A percentile compares a stretch with the other conserved stretches of the same genome.
phyloP scores from a whole-genome alignment of 2,888 invertebrate species.

The Clitarchus hookeri region DNA sequence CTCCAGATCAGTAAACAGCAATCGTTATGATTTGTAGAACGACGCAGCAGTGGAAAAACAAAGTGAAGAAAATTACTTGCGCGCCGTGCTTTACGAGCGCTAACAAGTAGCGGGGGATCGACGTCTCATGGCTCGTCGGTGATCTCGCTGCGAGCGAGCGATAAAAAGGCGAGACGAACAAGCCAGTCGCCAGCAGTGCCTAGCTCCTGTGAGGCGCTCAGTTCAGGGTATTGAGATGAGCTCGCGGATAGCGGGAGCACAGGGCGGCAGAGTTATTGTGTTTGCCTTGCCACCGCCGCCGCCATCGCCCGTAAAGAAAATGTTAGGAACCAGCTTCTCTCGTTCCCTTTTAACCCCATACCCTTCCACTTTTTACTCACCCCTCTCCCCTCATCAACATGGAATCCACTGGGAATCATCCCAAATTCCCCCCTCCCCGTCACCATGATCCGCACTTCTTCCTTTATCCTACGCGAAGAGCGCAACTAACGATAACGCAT shows the following conservation, averaged over 20 bases:
- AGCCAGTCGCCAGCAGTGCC: neutral
- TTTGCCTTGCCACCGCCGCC: neutral
- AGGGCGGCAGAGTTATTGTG: neutral
- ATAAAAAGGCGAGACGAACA: constrained; percentile 7
- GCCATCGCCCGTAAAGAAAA: neutral
- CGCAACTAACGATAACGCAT: constrained; percentile 9
- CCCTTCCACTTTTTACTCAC: neutral
- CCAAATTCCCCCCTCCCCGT: neutral
- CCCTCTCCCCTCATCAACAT: neutral
- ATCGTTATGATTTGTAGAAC: too few relatives aligned
- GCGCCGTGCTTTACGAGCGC: too few relatives aligned
- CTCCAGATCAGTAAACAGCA: too few relatives aligned
- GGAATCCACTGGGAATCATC: neutral
- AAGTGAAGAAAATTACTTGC: too few relatives aligned
- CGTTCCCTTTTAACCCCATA: neutral
- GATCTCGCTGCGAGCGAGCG: neutral
- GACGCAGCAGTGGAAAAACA: too few relatives aligned
- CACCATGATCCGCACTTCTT: neutral
- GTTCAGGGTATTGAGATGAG: neutral
- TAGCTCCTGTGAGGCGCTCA: neutral
- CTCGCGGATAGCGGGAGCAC: neutral
- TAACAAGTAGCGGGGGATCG: too few relatives aligned
- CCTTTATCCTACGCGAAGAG: neutral
- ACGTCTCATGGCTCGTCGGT: neutral
- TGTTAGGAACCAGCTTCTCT: constrained; percentile 2